Conservation (phyloP, 2,797 vertebrate species). For the Hozukius guyotensis region DNA sequence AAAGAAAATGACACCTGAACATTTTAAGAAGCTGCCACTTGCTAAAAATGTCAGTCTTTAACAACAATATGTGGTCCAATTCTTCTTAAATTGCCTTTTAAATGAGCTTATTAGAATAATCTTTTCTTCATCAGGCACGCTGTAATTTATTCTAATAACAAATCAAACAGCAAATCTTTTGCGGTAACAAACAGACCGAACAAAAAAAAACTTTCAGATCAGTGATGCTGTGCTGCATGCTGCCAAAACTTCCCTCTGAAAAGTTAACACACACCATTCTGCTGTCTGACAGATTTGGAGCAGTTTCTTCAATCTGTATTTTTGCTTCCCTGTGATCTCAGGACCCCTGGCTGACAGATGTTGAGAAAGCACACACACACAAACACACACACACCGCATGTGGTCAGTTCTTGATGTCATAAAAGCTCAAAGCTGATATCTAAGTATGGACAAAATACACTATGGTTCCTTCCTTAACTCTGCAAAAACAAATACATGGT, state of each 20-base stretch:
- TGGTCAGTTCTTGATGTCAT: constrained; percentile 12
- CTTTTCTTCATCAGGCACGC: background rate
- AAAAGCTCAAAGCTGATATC: constrained; percentile 3
- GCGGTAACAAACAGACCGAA: background rate
- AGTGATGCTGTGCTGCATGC: constrained; percentile 9
- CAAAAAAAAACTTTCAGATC: background rate
- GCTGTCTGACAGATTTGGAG: constrained; percentile 71
- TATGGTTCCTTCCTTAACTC: background rate
- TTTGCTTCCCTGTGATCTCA: constrained; percentile 39
- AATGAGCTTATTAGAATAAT: background rate
- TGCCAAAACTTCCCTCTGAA: constrained; percentile 41
- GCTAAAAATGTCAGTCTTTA: background rate
- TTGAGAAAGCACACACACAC: background rate
- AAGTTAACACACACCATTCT: constrained; percentile 15
- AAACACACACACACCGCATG: constrained; percentile 1
- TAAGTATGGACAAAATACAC: background rate
- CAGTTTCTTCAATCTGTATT: constrained; percentile 49
- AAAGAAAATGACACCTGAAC: background rate
- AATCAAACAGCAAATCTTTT: background rate
- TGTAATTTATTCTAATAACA: background rate
- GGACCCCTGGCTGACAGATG: constrained; percentile 18
- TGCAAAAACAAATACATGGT: background rate
- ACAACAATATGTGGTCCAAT: background rate
- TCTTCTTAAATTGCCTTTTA: background rate
- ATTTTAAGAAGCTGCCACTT: background rate